Conservation (phyloP, 2,797 vertebrate genomes). For the Rhabdophis nuchalis region DNA sequence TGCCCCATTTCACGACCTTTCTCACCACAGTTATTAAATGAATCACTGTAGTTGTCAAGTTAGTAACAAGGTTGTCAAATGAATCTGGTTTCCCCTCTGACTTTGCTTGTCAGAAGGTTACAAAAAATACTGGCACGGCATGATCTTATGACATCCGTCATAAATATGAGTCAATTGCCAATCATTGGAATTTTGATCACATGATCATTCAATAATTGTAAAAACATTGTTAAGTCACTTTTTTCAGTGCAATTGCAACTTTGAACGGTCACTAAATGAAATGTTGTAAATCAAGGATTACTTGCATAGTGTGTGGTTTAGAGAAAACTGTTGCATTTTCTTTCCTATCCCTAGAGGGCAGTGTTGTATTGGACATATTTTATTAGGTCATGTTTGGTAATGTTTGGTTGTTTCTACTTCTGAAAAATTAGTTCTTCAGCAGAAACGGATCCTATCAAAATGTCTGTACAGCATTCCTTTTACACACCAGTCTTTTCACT, state of each 20-base stretch:
- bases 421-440: conserved; percentile 3
- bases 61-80: background rate
- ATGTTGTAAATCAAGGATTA: background rate
- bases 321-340: background rate
- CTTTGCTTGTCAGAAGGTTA: background rate
- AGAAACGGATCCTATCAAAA: conserved; percentile 4
- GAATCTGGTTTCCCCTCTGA: background rate
- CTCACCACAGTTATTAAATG: background rate
- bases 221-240: too few species aligned
- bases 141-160: background rate
- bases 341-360: conserved; percentile 60
- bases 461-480: conserved; percentile 7
- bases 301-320: background rate
- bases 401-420: conserved; percentile 8
- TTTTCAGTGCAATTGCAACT: background rate
- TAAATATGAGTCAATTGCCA: background rate
- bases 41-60: background rate
- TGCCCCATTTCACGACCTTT: background rate
- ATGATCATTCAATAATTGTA: background rate
- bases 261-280: background rate
- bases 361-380: conserved; percentile 32
- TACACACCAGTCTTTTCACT: conserved; percentile 2
- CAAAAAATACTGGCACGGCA: background rate
- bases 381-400: background rate
- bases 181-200: background rate